Evolutionary conservation across 1,140 invertebrate genomes (phyloP).

Genomic region (Drosophila lowei): DNA sequence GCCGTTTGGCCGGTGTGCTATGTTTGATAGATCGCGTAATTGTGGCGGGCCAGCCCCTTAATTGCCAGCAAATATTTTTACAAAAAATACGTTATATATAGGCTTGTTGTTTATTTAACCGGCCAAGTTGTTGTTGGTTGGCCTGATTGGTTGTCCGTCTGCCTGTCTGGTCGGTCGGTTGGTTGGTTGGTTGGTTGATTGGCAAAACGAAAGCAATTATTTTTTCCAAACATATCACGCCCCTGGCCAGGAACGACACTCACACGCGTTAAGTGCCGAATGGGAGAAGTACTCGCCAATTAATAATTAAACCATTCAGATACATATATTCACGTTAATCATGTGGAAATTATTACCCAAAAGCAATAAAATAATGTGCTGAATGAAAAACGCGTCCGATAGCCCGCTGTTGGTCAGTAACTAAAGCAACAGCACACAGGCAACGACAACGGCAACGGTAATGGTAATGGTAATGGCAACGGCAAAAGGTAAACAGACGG

Average conservation of each 20-base stretch:
- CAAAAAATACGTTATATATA: not conserved
- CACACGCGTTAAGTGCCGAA: slow-evolving; percentile 13
- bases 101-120: slow-evolving; percentile 39
- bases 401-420: slow-evolving; percentile 61
- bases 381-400: slow-evolving; percentile 14
- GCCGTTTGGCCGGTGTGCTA: slow-evolving; percentile 1
- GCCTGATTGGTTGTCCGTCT: no score
- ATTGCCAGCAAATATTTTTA: slow-evolving; percentile 63
- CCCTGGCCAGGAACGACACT: slow-evolving; percentile 6
- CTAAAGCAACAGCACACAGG: slow-evolving; percentile 59
- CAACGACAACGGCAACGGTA: slow-evolving; percentile 18
- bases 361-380: not conserved
- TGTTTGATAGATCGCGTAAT: slow-evolving; percentile 54
- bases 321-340: slow-evolving; percentile 69
- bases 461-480: slow-evolving; percentile 2
- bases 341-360: slow-evolving; percentile 48
- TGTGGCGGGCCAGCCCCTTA: slow-evolving; percentile 40
- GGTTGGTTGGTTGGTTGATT: slow-evolving; percentile 9
- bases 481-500: slow-evolving; percentile 61
- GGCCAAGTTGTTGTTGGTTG: slow-evolving; percentile 6
- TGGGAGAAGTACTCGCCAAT: slow-evolving; percentile 36
- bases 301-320: slow-evolving; percentile 61
- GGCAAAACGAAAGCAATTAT: slow-evolving; percentile 45
- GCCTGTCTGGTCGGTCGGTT: no score
- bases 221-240: slow-evolving; percentile 39